These are phyloP conservation scores for Microdon myrmicae DNA, from an alignment of 2,888 invertebrate genomes.

Conservation along the genomic window DNA sequence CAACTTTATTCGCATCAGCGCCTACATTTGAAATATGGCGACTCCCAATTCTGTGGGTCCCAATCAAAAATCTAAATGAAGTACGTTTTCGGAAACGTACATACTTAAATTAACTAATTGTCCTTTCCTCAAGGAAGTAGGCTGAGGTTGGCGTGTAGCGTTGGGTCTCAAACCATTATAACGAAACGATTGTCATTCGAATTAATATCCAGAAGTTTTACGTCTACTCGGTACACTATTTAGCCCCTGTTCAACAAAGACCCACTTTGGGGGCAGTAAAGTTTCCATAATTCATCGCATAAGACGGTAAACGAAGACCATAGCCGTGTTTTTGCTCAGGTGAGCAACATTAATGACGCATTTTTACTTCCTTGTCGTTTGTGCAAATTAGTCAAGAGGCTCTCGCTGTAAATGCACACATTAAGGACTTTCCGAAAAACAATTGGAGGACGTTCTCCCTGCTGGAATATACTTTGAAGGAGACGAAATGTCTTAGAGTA, in stretches of 20 bases:
- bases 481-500: too few relatives aligned
- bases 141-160: not conserved
- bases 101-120: constrained; percentile 43
- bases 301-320: constrained; percentile 1
- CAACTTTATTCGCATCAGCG: too few relatives aligned
- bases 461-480: constrained; percentile 32
- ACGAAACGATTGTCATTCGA: constrained; percentile 11
- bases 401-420: constrained; percentile 28
- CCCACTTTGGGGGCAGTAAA: constrained; percentile 16
- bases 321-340: constrained; percentile 13
- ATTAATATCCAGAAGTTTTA: constrained; percentile 26
- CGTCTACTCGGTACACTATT: constrained; percentile 31
- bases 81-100: constrained; percentile 39
- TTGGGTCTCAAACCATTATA: not conserved
- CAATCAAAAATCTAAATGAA: constrained; percentile 43
- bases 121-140: constrained; percentile 6
- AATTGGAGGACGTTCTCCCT: constrained; percentile 5
- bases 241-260: constrained; percentile 35
- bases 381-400: constrained; percentile 19
- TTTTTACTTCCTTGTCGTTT: constrained; percentile 13
- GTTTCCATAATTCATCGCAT: constrained; percentile 32
- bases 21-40: constrained; percentile 25
- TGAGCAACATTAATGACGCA: constrained; percentile 27
- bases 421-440: constrained; percentile 25
- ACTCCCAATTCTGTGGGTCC: constrained; percentile 3